Evolutionary conservation across 2,888 invertebrate species (phyloP).

Genomic region (Mamestra brassicae): DNA sequence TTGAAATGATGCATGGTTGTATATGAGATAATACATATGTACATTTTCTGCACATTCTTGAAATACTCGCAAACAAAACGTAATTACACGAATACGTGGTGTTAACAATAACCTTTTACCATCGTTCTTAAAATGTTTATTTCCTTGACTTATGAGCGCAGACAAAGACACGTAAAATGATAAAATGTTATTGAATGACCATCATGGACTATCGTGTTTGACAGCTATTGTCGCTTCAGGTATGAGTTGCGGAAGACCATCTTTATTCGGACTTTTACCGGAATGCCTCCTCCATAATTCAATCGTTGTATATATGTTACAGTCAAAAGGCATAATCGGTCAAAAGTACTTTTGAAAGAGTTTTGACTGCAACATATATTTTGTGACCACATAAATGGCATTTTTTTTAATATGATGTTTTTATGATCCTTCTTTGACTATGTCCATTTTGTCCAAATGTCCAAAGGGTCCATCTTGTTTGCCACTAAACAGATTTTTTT

Average conservation of each 20-base stretch:
- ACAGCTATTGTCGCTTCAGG: constrained; percentile 3
- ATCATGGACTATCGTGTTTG: constrained; percentile 3
- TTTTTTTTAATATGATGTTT: background rate
- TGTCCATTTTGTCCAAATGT: background rate
- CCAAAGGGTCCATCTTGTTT: no score
- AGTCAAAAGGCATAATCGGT: no score
- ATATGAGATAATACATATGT: background rate
- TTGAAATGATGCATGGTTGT: constrained; percentile 43
- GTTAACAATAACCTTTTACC: constrained; percentile 43
- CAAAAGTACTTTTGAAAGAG: no score
- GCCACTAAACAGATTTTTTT: no score
- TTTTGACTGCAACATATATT: no score
- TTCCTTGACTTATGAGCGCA: constrained; percentile 10
- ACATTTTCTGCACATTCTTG: constrained; percentile 17
- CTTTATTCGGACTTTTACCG: background rate
- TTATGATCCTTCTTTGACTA: background rate
- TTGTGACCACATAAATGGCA: background rate
- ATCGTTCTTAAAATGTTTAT: constrained; percentile 20
- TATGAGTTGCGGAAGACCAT: constrained; percentile 2
- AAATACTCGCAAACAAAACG: constrained; percentile 45
- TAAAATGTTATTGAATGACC: constrained; percentile 27
- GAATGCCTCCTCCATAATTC: background rate
- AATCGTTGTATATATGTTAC: background rate
- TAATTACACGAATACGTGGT: constrained; percentile 46
- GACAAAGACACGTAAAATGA: constrained; percentile 53